Base-by-base conservation (phyloP, 2,888 invertebrate genomes). In the Agrotis segetum region DNA sequence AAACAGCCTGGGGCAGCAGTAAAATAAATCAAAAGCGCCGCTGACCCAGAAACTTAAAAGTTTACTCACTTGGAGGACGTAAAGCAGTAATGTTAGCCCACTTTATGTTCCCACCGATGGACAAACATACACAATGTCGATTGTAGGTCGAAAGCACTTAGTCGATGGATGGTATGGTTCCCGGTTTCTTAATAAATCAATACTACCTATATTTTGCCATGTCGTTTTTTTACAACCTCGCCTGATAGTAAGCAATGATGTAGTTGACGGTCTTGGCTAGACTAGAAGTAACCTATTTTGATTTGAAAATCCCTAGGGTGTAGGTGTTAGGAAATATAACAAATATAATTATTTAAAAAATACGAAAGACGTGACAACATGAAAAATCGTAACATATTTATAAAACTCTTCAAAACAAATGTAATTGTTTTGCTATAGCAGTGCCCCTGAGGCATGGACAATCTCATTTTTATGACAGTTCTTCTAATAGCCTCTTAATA, bases 31-130 rank as follows among this genome's bases (percentile, higher is more conserved):
- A 83, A 70, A 83, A 76, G 67, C 74, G 44, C 17, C 69, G 72
- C 21, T 77, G 86, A 83, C 78, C 82, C 70, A 78, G 60, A 72
- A 78, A 77, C 50, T 77, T 70, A 71, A 67, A 78, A 81, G 71
- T 74, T 77, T 71, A 74, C 70, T 70, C 71, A 68, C 82, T 72
- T 47, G 52, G 59, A 67, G 53, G 58, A 59, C 67, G 47, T 83
- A 77, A 69, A 67, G 50, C 47, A 21, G 56, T 74, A 62, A 71
- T 34, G 65, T 61, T 40, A 53, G 47, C 56, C 46, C 40, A 68
- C 21, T 77, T 70, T 79, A 75, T 68, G 77, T 62, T 52, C 44
- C 52, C 61, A 67, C 65, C 70, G 66, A 65, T 70, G 64, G 62
- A 56, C 64, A 61, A 68, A 58, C 56, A 61, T 34, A 49, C 64